Conservation (phyloP, 2,888 invertebrate species). For the Chymomyza amoena region DNA sequence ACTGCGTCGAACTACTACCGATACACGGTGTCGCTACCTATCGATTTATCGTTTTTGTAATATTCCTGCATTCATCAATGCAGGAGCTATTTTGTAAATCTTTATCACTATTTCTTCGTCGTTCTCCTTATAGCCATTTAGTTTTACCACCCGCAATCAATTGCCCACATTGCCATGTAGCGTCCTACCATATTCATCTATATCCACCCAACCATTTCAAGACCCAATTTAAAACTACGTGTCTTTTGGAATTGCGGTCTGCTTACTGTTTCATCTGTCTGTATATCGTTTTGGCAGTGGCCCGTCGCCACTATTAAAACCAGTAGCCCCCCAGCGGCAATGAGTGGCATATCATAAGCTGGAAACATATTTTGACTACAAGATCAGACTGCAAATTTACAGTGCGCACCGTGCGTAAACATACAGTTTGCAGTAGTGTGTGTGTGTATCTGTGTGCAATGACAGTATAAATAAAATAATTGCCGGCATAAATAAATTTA, state of each 20-base stretch:
- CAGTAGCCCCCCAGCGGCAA: conserved; percentile 50
- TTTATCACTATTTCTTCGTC: no score
- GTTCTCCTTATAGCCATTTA: no score
- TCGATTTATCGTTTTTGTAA: no score
- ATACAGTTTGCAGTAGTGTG: not conserved
- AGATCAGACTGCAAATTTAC: conserved; percentile 55
- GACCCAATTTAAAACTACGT: not conserved
- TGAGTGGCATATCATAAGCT: conserved; percentile 57
- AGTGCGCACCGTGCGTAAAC: conserved; percentile 12
- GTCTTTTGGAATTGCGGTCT: not conserved
- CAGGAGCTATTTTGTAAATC: no score
- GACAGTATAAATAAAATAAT: conserved; percentile 77
- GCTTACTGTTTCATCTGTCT: conserved; percentile 7
- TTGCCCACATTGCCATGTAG: conserved; percentile 12
- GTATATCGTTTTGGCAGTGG: conserved; percentile 29
- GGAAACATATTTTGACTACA: conserved; percentile 75
- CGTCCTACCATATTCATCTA: not conserved
- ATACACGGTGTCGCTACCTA: no score
- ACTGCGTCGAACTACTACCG: no score
- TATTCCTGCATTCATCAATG: no score
- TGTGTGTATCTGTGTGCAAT: conserved; percentile 38
- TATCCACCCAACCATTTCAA: not conserved
- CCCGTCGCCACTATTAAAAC: conserved; percentile 45
- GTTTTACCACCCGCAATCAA: not conserved
- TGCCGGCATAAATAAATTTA: conserved; percentile 76